Evolutionary conservation across 2,797 vertebrate species (phyloP), one percentile per base, ranked within the genome.

Genomic region (Eulemur mongoz): DNA sequence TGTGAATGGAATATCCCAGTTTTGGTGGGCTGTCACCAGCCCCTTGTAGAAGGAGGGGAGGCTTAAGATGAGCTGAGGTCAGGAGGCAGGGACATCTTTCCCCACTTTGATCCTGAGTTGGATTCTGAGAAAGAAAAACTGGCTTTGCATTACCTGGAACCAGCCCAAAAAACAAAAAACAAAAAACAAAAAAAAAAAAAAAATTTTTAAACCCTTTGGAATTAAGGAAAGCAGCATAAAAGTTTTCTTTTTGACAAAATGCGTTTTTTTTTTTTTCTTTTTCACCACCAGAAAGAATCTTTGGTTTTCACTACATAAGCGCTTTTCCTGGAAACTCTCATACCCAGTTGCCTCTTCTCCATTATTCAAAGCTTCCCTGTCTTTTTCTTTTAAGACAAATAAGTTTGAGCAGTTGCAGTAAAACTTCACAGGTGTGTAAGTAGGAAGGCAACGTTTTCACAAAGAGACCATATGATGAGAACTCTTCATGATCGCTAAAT

Each of bases 361-460:
- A 45, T 70, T 76, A 50, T 78, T 40, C 73, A 65, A 38, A 80
- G 27, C 54, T 86, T 45, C 69, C 63, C 86, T 89, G 35, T 61
- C 40, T 72, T 90, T 97, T 91, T 94, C 79, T 87, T 93, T 88
- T 35, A 61, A 96, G 80, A 96, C 5, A 93, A 82, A 35, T n/a
- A 72, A 7, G 2, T 83, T 93, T 65, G 89, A 89, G 79, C 90
- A 61, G 82, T 57, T 90, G 43, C 73, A 57, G 86, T 50, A 76
- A 82, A 93, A 87, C 91, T 93, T 96, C 95, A 90, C 96, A 97
- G 95, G 96, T 97, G 95, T 97, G 27, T 59, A 92, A 75, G 15
- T 61, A 67, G 57, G 69, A 92, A 93, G 54, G 59, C 65, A 91
- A 61, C 35, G 14, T 96, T 85, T 91, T 81, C 67, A 79, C 89